Conservation (phyloP, 35 echinoderm and acorn worm species). For the Heliocidaris erythrogramma region DNA sequence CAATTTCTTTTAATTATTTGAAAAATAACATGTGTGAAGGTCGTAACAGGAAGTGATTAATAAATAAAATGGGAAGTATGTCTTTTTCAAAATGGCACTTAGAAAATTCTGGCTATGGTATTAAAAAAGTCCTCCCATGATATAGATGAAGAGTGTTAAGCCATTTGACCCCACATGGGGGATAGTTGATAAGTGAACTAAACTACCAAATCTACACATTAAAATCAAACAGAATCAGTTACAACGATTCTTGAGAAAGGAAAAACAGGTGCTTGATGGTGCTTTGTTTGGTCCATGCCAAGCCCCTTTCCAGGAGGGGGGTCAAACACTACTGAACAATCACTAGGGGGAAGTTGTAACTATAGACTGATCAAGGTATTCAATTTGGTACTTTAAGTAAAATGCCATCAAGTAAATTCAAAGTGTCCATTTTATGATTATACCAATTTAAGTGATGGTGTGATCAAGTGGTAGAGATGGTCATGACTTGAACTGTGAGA, state of each 20-base stretch:
- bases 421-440: neutral
- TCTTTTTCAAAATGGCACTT: neutral
- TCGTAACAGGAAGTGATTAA: no score
- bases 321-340: neutral
- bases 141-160: neutral
- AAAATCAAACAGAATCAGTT: neutral
- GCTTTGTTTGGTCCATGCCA: neutral
- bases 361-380: neutral
- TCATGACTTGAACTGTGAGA: neutral
- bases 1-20: no score
- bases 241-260: neutral
- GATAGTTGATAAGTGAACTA: neutral
- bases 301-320: neutral
- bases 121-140: neutral
- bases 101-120: neutral
- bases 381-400: neutral
- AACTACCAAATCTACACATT: slow-evolving; percentile 4
- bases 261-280: neutral
- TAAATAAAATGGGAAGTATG: no score
- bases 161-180: neutral
- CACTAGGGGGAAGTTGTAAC: neutral
- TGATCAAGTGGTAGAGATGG: neutral
- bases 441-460: neutral
- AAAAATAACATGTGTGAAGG: no score
- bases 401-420: neutral